Conservation (phyloP, 2,113 vertebrate genomes). For the Callocephalon fimbriatum region DNA sequence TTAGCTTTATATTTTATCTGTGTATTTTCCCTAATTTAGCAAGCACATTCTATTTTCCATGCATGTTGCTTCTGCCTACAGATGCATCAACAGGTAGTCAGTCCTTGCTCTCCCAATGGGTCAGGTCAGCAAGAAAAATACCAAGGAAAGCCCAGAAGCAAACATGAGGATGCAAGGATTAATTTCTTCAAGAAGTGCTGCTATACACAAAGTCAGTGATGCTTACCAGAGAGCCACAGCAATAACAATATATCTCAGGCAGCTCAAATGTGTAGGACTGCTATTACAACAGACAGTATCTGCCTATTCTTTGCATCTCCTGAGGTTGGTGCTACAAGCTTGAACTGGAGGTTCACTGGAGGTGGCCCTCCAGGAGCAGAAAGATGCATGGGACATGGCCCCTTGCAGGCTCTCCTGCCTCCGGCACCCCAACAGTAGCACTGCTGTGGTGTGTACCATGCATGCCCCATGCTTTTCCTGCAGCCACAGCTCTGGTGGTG, state of each 20-base stretch:
- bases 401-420: too few relatives aligned
- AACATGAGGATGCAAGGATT: neutral
- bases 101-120: neutral
- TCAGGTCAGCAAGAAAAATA: neutral
- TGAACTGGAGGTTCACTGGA: neutral
- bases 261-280: accelerated
- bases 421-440: accelerated
- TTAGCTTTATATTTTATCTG: neutral
- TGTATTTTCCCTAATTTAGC: neutral
- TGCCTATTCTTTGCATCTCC: neutral
- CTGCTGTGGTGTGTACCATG: accelerated
- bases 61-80: neutral
- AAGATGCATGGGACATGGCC: neutral
- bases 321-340: accelerated
- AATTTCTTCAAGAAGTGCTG: neutral
- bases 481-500: accelerated
- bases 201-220: accelerated
- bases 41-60: neutral
- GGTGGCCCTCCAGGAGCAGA: neutral
- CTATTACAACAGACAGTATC: too few relatives aligned
- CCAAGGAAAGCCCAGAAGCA: neutral
- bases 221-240: neutral
- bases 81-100: neutral
- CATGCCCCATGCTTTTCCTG: neutral
- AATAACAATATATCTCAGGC: accelerated